phyloP scores from a whole-genome alignment of 1,140 invertebrate species.

The Pseudobourletiella spinata region DNA sequence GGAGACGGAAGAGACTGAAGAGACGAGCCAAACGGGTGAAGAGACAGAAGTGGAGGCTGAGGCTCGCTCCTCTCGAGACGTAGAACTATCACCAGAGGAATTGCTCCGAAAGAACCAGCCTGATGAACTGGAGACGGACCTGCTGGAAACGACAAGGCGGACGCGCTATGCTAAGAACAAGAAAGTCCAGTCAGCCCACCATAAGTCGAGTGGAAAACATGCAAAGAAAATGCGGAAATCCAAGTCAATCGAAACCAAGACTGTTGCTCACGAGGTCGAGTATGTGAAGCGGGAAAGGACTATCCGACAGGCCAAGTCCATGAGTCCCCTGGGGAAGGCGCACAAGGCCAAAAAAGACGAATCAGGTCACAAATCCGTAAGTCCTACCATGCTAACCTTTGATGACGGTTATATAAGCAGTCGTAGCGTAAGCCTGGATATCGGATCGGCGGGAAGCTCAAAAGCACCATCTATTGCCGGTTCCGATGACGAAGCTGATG shows the following conservation, averaged over 20 bases:
- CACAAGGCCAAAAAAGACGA: not conserved
- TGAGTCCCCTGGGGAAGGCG: not conserved
- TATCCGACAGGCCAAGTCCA: not conserved
- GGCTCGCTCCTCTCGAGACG: not conserved
- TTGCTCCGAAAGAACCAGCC: not conserved
- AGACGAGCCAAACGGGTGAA: not conserved
- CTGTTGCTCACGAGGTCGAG: not conserved
- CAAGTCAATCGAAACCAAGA: not conserved
- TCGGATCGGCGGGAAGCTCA: not conserved
- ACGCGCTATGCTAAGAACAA: not conserved
- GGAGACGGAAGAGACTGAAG: not conserved
- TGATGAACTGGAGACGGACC: not conserved
- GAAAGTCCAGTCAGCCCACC: constrained; percentile 3
- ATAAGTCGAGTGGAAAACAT: not conserved
- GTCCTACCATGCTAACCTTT: not conserved
- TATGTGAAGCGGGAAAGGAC: constrained; percentile 4
- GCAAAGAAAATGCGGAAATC: not conserved
- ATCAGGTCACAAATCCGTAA: not conserved
- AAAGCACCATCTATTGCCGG: not conserved
- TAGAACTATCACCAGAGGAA: not conserved
- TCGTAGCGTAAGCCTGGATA: constrained; percentile 6
- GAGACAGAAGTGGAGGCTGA: not conserved
- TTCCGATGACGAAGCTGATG: not conserved
- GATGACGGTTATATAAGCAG: constrained; percentile 2
- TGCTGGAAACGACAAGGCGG: not conserved